Base-by-base conservation (phyloP, 1,140 invertebrate genomes). In the Leptestheria dahalacensis region DNA sequence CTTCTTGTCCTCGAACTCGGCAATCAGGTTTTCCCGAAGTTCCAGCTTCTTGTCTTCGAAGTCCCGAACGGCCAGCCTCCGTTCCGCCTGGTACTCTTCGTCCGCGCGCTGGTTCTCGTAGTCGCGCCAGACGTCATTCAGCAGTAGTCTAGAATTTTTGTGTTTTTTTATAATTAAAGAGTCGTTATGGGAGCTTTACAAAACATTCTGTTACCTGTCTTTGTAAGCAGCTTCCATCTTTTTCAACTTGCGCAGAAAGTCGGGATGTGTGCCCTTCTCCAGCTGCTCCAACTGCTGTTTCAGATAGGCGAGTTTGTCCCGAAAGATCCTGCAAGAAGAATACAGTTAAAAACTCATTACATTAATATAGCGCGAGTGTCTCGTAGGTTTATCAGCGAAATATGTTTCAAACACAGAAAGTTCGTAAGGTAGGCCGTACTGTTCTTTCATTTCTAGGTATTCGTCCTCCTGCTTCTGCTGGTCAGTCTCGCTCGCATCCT, bases 41-140 rank as follows among this genome's bases (percentile, higher is more conserved):
- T 96, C 92, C 64, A 88, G 78, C 70, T 93, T 93, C 69, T 96
- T 95, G 65, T 97, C 91, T 71, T 97, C 91, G 78, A 91, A 93
- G 66, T 97, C 92, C 72, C 89, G 86, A 0, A 79, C 82, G 2
- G 91, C 86, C 25, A 84, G 82, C 71, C 86, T 86, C 69, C 90
- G 90, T 69, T 97, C 94, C 29, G 81, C 78, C 62, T 85, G 75
- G 68, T 88, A 96, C 66, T 96, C 92, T 61, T 81, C 77, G 67
- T 96, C 90, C 2, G 92, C 84, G 66, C 85, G 82, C 64, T 93
- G 87, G 6, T 83, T 79, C 73, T 90, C 79, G 66, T 90, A 86
- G 50, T 91, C 85, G 64, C 81, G 78, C 72, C 88, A 85, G 64
- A 93, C 83, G 64, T 82, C 82, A 73, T 93, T 96, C 9, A 92